Evolutionary conservation across 2,797 vertebrate species (phyloP), one percentile per base, ranked within the genome.

Genomic region (Gobio occitaniae): DNA sequence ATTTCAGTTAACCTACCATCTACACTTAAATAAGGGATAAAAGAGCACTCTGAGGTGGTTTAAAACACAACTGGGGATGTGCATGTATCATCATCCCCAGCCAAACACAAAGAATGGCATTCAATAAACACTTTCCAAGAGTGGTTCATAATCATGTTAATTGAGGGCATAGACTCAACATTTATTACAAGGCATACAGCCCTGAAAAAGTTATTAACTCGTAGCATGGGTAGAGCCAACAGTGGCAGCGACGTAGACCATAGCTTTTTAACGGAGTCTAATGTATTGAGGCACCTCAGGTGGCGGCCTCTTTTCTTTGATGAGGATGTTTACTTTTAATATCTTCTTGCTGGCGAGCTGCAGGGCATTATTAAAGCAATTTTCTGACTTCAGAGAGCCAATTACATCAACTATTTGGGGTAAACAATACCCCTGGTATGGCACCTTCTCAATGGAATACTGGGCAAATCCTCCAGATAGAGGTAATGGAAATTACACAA

Each of bases 321-420:
- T 68, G 52, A 83, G 68, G 44, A 88, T 88, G 68, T 87, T 90
- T 88, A 86, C 84, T 87, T 87, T 87, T 86, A 87, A 87, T 86
- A 86, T 87, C 72, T 79, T 44, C 41, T 72, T 61, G 76, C 77
- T 66, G 65, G 69, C 21, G 70, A 78, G 80, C 86, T 81, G 72
- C 65, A n/a, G 84, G 86, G 85, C 80, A 81, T 87, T 84, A 88
- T 90, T 88, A 89, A 87, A 84, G 84, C 80, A 88, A 87, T 90
- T 85, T 80, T 84, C 65, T 78, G 68, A 90, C 86, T 87, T 89
- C 77, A 86, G 86, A 86, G 80, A 89, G 74, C 74, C 84, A 84
- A 87, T 88, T 87, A 86, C 76, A 84, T 81, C 21, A 17, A 85
- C 44, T 68, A 83, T 83, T 86, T 77, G 19, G n/a, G 54, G 78